Evolutionary conservation across 1,140 invertebrate species (phyloP), one percentile per base, ranked within the genome.

Genomic region (Drosophila ercepeae): DNA sequence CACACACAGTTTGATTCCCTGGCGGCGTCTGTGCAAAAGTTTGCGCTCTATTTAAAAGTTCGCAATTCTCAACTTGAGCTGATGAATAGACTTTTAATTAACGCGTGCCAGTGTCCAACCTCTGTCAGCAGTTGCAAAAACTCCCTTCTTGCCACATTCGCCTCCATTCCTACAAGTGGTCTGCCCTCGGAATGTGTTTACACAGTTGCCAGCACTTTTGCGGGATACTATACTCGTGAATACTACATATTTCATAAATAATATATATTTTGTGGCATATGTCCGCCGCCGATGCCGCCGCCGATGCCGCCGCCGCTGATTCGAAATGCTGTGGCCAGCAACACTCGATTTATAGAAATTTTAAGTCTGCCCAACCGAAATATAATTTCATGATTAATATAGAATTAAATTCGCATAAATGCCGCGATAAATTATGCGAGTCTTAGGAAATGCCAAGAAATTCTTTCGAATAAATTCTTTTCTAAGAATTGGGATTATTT

Each of bases 81-180:
- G 42, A 64, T 67, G 63, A 67, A 68, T 68, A 53, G 61, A 67
- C 61, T 53, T 68, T 68, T 68, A 68, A 68, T 68, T 68, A 68
- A 53, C 64, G 60, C 63, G 49, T 67, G 46, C 63, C 46, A 48
- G 57, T 41, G 18, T 36, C 16, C 39, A 45, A 64, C 60, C 27
- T 53, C 63, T 67, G 63, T 67, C 60, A 44, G 36, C 63, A 45
- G 19, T 19, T 44, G 19, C 34, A 16, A 8, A 19, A 1, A 1
- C 14, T 4, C 46, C 16, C 14, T 16, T 16, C 16, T 9, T 3
- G 39, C 39, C 34, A 14, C 34, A 21, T 48, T 48, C 32, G 9
- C 18, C 49, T 42, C 32, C 9, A 39, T 11, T 23, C 32, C 14
- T 9, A 32, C 29, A 3, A 32, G 29, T 16, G 36, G 25, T 11